Evolutionary conservation across 2,797 vertebrate genomes (phyloP).

Genomic region (Lutjanus argentimaculatus): DNA sequence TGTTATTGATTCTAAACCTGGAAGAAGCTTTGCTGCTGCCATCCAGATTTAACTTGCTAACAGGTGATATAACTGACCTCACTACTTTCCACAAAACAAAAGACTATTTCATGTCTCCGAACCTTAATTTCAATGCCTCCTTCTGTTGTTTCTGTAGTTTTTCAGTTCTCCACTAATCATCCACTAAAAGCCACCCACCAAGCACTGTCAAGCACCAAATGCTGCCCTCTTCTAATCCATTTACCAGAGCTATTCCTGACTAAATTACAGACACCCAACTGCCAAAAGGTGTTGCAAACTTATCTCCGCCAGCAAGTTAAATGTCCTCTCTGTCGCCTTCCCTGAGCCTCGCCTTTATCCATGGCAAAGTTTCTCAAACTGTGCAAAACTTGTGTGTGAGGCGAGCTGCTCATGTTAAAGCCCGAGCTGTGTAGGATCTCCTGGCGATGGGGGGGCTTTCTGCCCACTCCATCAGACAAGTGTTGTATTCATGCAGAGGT

Average conservation of each 20-base stretch:
- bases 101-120: slow-evolving; percentile 15
- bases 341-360: slow-evolving; percentile 45
- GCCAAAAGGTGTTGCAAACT: slow-evolving; percentile 52
- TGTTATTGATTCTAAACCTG: slow-evolving; percentile 38
- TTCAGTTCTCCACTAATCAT: slow-evolving; percentile 45
- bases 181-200: slow-evolving; percentile 53
- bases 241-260: slow-evolving; percentile 48
- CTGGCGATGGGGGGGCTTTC: slow-evolving; percentile 73
- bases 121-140: slow-evolving; percentile 12
- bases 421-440: slow-evolving; percentile 75
- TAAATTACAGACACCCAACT: slow-evolving; percentile 48
- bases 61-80: slow-evolving; percentile 11
- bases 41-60: slow-evolving; percentile 23
- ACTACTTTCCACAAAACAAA: slow-evolving; percentile 19
- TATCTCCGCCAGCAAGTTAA: slow-evolving; percentile 45
- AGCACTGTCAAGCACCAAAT: slow-evolving; percentile 61
- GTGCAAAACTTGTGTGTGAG: slow-evolving; percentile 56
- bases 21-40: slow-evolving; percentile 17
- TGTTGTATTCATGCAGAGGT: slow-evolving; percentile 87
- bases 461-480: slow-evolving; percentile 87
- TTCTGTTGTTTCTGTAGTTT: slow-evolving; percentile 33
- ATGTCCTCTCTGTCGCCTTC: slow-evolving; percentile 23
- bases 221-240: slow-evolving; percentile 68
- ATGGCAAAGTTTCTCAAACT: slow-evolving; percentile 54
- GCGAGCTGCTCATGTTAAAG: slow-evolving; percentile 76